Conservation (phyloP, 2,888 invertebrate species). For the Branchipolynoe longqiensis region DNA sequence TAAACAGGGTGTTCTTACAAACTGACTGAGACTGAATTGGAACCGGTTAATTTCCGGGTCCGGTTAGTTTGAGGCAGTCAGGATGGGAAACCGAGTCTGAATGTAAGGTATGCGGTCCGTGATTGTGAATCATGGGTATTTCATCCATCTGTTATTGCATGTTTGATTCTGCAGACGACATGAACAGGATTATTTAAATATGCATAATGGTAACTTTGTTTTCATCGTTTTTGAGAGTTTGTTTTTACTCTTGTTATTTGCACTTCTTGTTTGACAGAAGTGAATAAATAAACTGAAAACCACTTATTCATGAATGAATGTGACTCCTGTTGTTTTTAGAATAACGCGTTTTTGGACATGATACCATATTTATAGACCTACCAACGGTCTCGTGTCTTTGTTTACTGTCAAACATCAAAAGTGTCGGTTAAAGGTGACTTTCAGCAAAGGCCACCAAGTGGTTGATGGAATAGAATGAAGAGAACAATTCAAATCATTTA, state of each 20-base stretch:
- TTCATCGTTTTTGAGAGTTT: conserved; percentile 56
- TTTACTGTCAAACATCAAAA: not conserved
- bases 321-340: conserved; percentile 53
- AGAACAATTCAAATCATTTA: too few relatives aligned
- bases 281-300: conserved; percentile 54
- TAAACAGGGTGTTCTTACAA: conserved; percentile 53
- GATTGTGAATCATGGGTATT: conserved; percentile 55
- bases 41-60: not conserved
- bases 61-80: conserved; percentile 35
- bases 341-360: conserved; percentile 42
- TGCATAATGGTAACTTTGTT: conserved; percentile 57
- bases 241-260: conserved; percentile 60
- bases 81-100: conserved; percentile 51
- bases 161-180: conserved; percentile 57
- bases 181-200: conserved; percentile 49
- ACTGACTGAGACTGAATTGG: conserved; percentile 28
- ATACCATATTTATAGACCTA: conserved; percentile 43
- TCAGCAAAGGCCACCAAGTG: too few relatives aligned
- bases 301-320: conserved; percentile 57
- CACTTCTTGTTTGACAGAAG: conserved; percentile 60
- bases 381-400: conserved; percentile 21
- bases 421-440: too few relatives aligned
- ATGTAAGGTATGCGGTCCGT: conserved; percentile 51
- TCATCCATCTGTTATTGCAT: conserved; percentile 55
- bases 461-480: too few relatives aligned